These are phyloP conservation scores for Noctua pronuba DNA, from an alignment of 2,888 invertebrate genomes.

Conservation along the genomic window DNA sequence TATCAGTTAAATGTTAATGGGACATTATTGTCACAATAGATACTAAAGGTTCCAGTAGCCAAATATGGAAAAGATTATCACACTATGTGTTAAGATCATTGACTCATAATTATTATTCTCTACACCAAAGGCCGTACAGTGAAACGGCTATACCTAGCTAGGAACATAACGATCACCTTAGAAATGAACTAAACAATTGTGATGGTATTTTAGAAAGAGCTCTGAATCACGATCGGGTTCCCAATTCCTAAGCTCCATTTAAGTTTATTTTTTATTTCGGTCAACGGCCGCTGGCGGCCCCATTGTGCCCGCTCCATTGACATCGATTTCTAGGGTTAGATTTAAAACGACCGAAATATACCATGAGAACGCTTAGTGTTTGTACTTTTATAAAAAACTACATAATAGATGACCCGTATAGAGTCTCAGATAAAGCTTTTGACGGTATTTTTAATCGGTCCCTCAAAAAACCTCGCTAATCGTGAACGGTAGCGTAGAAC, in stretches of 20 bases:
- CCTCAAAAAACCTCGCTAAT: constrained; percentile 55
- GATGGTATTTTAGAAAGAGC: constrained; percentile 58
- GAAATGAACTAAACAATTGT: constrained; percentile 45
- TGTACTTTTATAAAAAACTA: constrained; percentile 58
- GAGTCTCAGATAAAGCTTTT: constrained; percentile 11
- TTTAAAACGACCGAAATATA: constrained; percentile 72
- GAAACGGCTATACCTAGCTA: constrained; percentile 35
- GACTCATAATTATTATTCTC: constrained; percentile 63
- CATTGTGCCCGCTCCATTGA: constrained; percentile 85
- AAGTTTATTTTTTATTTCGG: constrained; percentile 87
- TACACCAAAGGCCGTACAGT: constrained; percentile 41
- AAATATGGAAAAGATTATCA: constrained; percentile 60
- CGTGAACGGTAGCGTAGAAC: constrained; percentile 67
- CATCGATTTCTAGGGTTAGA: constrained; percentile 85
- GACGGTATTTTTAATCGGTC: background rate
- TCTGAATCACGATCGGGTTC: constrained; percentile 82
- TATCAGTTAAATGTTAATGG: constrained; percentile 49
- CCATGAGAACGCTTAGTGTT: constrained; percentile 40
- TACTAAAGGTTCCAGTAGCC: constrained; percentile 40
- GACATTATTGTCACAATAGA: constrained; percentile 54
- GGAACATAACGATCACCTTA: constrained; percentile 43
- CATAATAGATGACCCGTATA: constrained; percentile 54
- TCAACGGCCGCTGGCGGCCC: constrained; percentile 85
- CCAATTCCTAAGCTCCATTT: constrained; percentile 79
- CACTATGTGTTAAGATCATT: constrained; percentile 60